Evolutionary conservation across 2,113 vertebrate genomes (phyloP).

Genomic region (Burhinus bistriatus): DNA sequence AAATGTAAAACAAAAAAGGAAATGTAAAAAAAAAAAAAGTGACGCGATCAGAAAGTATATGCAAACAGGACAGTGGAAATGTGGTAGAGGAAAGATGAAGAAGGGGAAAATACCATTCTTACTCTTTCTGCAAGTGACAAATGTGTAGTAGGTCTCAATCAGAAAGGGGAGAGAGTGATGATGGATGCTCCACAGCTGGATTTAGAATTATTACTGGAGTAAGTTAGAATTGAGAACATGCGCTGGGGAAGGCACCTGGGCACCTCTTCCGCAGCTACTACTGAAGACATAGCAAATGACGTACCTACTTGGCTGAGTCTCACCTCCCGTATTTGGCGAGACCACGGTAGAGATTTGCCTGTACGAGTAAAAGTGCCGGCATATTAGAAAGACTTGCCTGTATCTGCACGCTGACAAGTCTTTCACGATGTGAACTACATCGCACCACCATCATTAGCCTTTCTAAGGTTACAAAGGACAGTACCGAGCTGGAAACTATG

Average conservation of each 20-base stretch:
- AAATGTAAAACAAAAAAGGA: no score
- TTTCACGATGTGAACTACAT: not conserved
- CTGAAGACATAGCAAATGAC: accelerated
- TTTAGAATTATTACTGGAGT: not conserved
- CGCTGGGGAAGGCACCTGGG: not conserved
- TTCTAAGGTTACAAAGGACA: not conserved
- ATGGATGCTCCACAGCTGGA: not conserved
- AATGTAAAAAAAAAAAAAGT: no score
- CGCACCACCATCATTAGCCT: accelerated
- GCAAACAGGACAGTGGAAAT: not conserved
- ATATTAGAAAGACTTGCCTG: accelerated
- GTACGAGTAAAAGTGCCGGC: not conserved
- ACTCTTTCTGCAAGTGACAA: not conserved
- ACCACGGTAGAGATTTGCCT: accelerated
- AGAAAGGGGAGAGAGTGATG: not conserved
- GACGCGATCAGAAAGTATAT: no score
- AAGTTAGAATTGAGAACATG: not conserved
- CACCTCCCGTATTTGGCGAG: accelerated
- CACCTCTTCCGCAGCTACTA: not conserved
- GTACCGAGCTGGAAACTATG: accelerated
- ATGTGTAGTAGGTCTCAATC: not conserved
- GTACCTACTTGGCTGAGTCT: not conserved
- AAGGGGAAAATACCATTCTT: not conserved
- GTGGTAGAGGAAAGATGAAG: not conserved
- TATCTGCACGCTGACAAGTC: accelerated